Evolutionary conservation across 2,113 vertebrate species (phyloP), one percentile per base, ranked within the genome.

Genomic region (Ictalurus furcatus): DNA sequence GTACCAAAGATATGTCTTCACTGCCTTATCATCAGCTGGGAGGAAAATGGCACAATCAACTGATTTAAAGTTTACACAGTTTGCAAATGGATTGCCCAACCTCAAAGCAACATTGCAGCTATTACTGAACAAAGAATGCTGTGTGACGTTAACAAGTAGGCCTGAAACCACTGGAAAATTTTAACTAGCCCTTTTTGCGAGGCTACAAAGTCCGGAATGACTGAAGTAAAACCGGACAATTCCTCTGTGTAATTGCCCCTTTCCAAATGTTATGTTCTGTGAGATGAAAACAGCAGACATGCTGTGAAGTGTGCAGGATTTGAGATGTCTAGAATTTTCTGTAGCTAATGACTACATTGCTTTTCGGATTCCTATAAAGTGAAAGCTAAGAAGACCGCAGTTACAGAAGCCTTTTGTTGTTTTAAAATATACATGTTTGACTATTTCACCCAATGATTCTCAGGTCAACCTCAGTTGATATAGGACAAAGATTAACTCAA

Each of bases 21-120:
- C 13, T 48, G 85, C 44, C 65, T 90, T 74, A 82, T 87, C 84
- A 87, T 54, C 58, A 85, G 25, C 81, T 81, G 65, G 52, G 54
- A 79, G 84, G 4, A 89, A 88, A 85, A 78, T 12, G 0, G 40
- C 87, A 58, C 40, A 44, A 88, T 85, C 59, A 48, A 82, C 83
- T 80, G 59, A 52, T 84, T 37, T 37, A 83, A 82, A 83, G 37
- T 84, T 85, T 63, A 80, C 40, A 34, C 54, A 25, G n/a, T 14
- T 87, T 16, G 71, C 79, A 44, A 80, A 56, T 40, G 82, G 71
- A 88, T 37, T 65, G 44, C 65, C 28, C 23, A 74, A 34, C 3
- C 54, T 44, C 30, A 37, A 79, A n/a, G 28, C 23, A 25, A 19
- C 54, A 54, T n/a, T 63, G 61, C 25, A 54, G 34, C 34, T 40